Conservation (phyloP, 2,888 invertebrate species). For the Amblyjoppa proteus region DNA sequence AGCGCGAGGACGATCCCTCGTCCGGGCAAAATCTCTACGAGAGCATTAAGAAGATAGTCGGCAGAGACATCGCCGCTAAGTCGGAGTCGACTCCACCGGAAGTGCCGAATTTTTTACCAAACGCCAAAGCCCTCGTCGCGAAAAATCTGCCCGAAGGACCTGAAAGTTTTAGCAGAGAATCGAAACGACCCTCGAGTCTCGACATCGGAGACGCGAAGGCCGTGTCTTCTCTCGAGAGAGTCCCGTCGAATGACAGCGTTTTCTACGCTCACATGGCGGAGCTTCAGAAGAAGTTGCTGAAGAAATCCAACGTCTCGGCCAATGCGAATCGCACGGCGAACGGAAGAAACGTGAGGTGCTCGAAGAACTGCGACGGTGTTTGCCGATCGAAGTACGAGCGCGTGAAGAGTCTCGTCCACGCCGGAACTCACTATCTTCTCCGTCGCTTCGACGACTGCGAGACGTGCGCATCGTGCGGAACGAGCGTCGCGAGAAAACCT, state of each 20-base stretch:
- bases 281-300: constrained; percentile 49
- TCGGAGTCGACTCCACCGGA: not conserved
- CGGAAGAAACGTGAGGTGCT: constrained; percentile 19
- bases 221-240: constrained; percentile 1
- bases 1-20: constrained; percentile 34
- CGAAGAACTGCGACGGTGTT: constrained; percentile 39
- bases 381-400: constrained; percentile 52
- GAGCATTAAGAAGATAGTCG: constrained; percentile 57
- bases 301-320: constrained; percentile 16
- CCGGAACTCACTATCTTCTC: constrained; percentile 62
- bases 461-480: not conserved
- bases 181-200: constrained; percentile 4
- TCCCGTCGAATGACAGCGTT: constrained; percentile 29
- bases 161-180: not conserved
- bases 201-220: constrained; percentile 39
- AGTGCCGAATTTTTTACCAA: not conserved
- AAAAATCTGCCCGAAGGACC: not conserved
- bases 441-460: constrained; percentile 60
- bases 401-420: constrained; percentile 62
- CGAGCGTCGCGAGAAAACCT: not conserved
- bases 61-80: constrained; percentile 26
- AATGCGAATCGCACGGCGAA: constrained; percentile 15
- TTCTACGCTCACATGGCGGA: constrained; percentile 57
- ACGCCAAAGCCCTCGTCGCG: not conserved
- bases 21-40: constrained; percentile 49